Evolutionary conservation across 2,888 invertebrate genomes (phyloP).

Genomic region (Anoplius nigerrimus): DNA sequence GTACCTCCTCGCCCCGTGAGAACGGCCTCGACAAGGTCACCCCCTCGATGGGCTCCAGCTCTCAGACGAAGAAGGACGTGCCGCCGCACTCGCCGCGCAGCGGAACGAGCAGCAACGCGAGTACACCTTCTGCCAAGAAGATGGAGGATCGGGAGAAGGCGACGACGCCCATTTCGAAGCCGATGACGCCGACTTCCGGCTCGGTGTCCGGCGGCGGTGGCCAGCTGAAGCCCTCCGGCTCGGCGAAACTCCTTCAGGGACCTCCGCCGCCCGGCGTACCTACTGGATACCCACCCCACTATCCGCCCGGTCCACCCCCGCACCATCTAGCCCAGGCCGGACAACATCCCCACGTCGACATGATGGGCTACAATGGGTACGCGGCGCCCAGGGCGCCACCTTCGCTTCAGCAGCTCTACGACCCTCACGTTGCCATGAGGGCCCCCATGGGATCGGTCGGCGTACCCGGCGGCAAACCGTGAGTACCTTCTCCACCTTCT

Average conservation of each 20-base stretch:
- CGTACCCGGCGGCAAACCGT: constrained; percentile 90
- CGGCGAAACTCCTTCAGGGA: constrained; percentile 72
- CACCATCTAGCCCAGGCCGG: constrained; percentile 79
- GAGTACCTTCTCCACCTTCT: constrained; percentile 75
- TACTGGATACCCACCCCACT: constrained; percentile 70
- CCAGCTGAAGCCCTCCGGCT: constrained; percentile 54
- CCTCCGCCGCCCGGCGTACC: constrained; percentile 76
- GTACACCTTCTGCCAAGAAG: constrained; percentile 91
- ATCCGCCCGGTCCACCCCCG: constrained; percentile 77
- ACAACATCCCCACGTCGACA: constrained; percentile 80
- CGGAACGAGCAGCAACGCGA: constrained; percentile 91
- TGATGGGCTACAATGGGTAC: constrained; percentile 81
- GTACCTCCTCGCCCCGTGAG: constrained; percentile 90
- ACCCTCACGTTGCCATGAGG: constrained; percentile 81
- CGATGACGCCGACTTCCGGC: constrained; percentile 87
- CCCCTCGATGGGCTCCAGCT: constrained; percentile 64
- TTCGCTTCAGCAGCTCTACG: constrained; percentile 79
- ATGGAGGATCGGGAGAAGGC: constrained; percentile 87
- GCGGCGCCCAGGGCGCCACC: constrained; percentile 78
- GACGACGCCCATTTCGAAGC: constrained; percentile 91
- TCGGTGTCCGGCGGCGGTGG: constrained; percentile 74
- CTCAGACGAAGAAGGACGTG: constrained; percentile 70
- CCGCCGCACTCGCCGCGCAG: constrained; percentile 79
- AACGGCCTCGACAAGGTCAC: constrained; percentile 87
- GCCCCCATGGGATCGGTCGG: constrained; percentile 80